These are phyloP conservation scores for Takifugu bimaculatus DNA, from an alignment of 2,113 vertebrate genomes.

Conservation along the genomic window DNA sequence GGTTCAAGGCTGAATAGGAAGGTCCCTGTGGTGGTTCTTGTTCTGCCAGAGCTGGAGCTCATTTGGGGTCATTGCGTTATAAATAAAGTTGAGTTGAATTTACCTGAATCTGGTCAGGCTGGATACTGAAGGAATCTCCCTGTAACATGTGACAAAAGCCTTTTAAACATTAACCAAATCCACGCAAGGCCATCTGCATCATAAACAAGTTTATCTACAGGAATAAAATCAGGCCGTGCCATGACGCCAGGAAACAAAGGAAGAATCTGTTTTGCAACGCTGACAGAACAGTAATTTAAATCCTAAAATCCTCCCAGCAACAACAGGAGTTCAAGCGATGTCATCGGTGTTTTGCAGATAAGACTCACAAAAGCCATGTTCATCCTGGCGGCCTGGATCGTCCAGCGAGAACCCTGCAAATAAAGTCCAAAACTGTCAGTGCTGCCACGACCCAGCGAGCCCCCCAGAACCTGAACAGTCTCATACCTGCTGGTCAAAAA, in stretches of 20 bases:
- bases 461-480: rapidly evolving
- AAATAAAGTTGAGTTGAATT: neutral
- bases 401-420: constrained; percentile 95
- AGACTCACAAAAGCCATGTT: constrained; percentile 88
- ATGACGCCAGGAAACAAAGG: neutral
- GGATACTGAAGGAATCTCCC: constrained; percentile 80
- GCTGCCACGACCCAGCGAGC: neutral
- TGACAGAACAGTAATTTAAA: neutral
- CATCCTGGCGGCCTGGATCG: constrained; percentile 93
- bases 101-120: constrained; percentile 98
- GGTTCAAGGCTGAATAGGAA: no score
- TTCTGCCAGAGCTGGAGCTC: no score
- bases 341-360: constrained; percentile 8
- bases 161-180: neutral
- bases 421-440: constrained; percentile 6
- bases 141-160: constrained; percentile 53
- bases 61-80: neutral
- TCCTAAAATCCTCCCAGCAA: constrained; percentile 3
- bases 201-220: constrained; percentile 7
- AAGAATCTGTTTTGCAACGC: constrained; percentile 1
- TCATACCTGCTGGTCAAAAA: constrained; percentile 95
- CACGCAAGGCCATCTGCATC: neutral
- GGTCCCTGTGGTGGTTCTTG: no score
- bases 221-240: constrained; percentile 1
- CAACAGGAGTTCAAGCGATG: constrained; percentile 5